Evolutionary conservation across 2,888 invertebrate species (phyloP).

Genomic region (Brenthis ino): DNA sequence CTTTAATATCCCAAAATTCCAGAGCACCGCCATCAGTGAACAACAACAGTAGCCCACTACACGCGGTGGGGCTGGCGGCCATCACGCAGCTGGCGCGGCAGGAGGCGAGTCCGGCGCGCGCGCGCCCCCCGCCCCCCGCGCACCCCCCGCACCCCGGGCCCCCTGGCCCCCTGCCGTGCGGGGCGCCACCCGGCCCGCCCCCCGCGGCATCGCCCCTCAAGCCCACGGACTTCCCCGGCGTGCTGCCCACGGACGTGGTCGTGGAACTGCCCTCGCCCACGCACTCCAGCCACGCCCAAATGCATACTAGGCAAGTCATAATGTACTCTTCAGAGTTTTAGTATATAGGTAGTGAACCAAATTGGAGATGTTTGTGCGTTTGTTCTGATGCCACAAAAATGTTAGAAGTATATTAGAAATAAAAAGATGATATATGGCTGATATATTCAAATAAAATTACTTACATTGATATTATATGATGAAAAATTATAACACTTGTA

Average conservation of each 20-base stretch:
- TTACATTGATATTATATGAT: no score
- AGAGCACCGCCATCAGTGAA: conserved; percentile 68
- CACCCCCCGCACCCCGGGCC: conserved; percentile 40
- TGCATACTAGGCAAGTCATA: conserved; percentile 50
- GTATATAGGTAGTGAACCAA: no score
- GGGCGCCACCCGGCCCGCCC: conserved; percentile 50
- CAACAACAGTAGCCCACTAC: conserved; percentile 84
- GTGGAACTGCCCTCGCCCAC: conserved; percentile 72
- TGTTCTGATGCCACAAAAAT: no score
- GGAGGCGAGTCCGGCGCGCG: conserved; percentile 70
- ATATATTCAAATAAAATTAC: no score
- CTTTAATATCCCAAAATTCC: background rate
- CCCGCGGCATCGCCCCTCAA: conserved; percentile 46
- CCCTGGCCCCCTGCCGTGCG: conserved; percentile 66
- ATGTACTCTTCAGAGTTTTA: no score
- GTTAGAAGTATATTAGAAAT: no score
- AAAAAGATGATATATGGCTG: no score
- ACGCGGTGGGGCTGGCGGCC: conserved; percentile 89
- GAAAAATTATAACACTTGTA: no score
- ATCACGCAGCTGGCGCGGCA: conserved; percentile 88
- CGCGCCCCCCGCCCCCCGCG: conserved; percentile 58
- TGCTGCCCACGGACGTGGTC: conserved; percentile 76
- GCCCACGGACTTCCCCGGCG: conserved; percentile 71
- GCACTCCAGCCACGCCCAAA: conserved; percentile 48
- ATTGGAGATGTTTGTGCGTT: no score